phyloP scores from a whole-genome alignment of 2,797 vertebrate species.

The Macropus fuliginosus region DNA sequence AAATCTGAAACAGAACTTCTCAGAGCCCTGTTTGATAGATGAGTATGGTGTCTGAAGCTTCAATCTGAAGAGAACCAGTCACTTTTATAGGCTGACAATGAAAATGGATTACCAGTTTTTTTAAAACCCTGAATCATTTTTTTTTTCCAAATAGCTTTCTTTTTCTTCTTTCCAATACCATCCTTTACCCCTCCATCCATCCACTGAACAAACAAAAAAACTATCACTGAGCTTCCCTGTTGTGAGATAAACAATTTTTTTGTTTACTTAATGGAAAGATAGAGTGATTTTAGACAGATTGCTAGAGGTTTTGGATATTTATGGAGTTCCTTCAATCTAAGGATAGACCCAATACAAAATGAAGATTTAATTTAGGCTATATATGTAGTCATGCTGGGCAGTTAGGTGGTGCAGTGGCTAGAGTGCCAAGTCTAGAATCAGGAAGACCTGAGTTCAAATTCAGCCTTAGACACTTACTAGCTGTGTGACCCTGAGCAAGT shows the following conservation, averaged over 20 bases:
- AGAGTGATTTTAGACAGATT: not conserved
- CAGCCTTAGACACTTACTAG: not conserved
- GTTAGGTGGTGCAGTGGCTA: not conserved
- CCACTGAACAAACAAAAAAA: not conserved
- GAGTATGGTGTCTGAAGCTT: not conserved
- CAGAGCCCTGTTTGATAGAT: not conserved
- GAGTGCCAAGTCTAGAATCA: not conserved
- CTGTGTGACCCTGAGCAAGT: not conserved
- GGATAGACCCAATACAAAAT: not conserved
- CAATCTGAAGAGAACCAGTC: not conserved
- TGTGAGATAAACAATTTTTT: not conserved
- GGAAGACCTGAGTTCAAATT: not conserved
- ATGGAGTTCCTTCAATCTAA: not conserved
- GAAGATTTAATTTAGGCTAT: not conserved
- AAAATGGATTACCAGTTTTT: not conserved
- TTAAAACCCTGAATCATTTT: not conserved
- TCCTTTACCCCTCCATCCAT: not conserved
- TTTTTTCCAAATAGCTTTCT: not conserved
- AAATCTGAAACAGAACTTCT: not conserved
- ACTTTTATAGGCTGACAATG: not conserved
- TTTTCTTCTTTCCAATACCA: not conserved
- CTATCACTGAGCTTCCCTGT: not conserved
- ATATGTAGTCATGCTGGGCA: not conserved
- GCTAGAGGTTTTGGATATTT: not conserved
- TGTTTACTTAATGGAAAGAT: not conserved